A percentile compares a stretch with the other conserved stretches of the same genome.
Conservation (phyloP, 2,888 invertebrate species). For the Polymixis flavicincta region DNA sequence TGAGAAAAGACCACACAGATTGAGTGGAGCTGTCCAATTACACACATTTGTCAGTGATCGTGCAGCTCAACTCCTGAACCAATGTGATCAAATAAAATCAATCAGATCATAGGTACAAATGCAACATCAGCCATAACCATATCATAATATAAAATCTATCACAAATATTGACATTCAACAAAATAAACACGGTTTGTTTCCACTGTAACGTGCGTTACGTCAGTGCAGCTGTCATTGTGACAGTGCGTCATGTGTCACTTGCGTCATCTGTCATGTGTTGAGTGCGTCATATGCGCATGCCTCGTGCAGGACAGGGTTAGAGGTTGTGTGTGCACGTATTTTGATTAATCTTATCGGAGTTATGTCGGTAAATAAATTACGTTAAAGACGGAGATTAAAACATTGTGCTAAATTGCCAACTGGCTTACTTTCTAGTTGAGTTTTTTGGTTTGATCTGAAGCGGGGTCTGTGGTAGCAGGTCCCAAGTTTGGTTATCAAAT, state of each 20-base stretch:
- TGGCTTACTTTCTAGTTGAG: not conserved
- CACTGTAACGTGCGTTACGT: slow-evolving; percentile 17
- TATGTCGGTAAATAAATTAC: not conserved
- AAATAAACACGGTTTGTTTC: slow-evolving; percentile 23
- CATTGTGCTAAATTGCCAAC: not conserved
- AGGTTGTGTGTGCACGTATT: slow-evolving; percentile 31
- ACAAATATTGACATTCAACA: slow-evolving; percentile 27
- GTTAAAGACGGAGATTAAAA: not conserved
- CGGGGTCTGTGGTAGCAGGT: too few relatives aligned
- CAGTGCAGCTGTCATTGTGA: slow-evolving; percentile 28
- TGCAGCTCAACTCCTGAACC: too few relatives aligned
- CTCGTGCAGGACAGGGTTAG: slow-evolving; percentile 34
- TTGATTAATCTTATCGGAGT: slow-evolving; percentile 25
- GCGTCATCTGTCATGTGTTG: slow-evolving; percentile 19
- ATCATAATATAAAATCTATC: not conserved
- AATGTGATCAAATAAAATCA: not conserved
- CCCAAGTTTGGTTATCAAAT: not conserved
- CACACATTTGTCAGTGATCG: too few relatives aligned
- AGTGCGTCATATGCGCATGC: slow-evolving; percentile 20
- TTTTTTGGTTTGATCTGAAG: not conserved
- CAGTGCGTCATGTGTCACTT: slow-evolving; percentile 20
- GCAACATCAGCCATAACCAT: not conserved
- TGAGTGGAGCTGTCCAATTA: too few relatives aligned
- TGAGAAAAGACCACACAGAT: too few relatives aligned
- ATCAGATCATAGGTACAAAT: not conserved